phyloP scores from a whole-genome alignment of 2,797 vertebrate genomes.

The Cirrhinus mrigala region DNA sequence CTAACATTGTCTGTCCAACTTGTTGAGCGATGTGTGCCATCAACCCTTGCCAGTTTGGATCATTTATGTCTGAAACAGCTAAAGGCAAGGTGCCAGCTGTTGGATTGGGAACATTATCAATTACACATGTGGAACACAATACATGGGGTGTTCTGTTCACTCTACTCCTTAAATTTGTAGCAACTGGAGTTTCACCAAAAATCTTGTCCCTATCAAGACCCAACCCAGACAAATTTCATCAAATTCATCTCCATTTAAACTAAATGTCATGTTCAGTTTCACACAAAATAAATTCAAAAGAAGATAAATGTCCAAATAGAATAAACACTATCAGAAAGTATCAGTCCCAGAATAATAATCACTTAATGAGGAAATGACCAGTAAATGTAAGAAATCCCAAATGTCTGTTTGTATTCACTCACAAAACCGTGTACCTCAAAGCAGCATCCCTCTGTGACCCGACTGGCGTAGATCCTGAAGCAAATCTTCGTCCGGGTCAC shows the following conservation, averaged over 20 bases:
- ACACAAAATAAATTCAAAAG: neutral
- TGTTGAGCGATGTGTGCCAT: neutral
- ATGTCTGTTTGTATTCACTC: neutral
- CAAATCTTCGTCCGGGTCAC: conserved; percentile 36
- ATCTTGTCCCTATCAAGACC: neutral
- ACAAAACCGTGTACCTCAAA: neutral
- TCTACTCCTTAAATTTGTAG: neutral
- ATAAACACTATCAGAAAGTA: neutral
- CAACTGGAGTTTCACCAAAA: neutral
- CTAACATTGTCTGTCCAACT: conserved; percentile 9
- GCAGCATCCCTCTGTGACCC: conserved; percentile 14
- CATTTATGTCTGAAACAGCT: neutral
- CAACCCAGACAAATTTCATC: neutral
- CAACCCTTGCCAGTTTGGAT: neutral
- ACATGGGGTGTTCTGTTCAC: neutral
- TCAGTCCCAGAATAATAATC: neutral
- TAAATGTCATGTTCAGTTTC: neutral
- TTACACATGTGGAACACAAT: neutral
- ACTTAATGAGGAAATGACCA: neutral
- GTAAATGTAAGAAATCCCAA: neutral
- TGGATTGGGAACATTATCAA: neutral
- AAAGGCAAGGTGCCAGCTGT: neutral
- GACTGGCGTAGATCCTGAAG: neutral
- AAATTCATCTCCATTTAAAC: neutral
- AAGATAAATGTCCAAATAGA: neutral